Base-by-base conservation (phyloP, 2,888 invertebrate genomes). In the Noctua janthina region DNA sequence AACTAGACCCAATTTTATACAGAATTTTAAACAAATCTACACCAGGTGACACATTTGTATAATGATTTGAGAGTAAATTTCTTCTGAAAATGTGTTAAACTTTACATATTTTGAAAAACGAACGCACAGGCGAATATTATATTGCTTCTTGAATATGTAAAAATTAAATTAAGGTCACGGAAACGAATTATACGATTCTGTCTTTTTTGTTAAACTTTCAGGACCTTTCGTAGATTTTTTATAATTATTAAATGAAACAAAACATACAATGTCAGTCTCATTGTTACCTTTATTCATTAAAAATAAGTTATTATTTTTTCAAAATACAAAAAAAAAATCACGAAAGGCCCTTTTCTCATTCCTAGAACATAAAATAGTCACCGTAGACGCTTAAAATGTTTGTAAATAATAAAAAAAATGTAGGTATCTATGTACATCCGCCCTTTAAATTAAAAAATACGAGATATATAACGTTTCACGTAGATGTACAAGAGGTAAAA, bases 351-450 rank as follows among this genome's bases (percentile, higher is more conserved):
- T 71, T 73, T 83, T 85, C 82, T 87, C 78, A 87, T 80, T 84
- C 81, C 80, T 90, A 91, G 88, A 88, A 69, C 90, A 90, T 87
- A 89, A 88, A 87, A 86, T 92, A 93, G 90, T 87, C 78, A 89
- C 83, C 71, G 93, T 95, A 94, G 94, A 88, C 84, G 96, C 96
- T 95, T 95, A 93, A 93, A 92, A 93, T 94, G 93, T 94, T 94
- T 96, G 96, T 96, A 96, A 93, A 96, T 96, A 96, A 92, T 90
- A 94, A 93, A 91, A 93, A 91, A 91, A 83, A 90, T 87, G 95
- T 96, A 96, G 96, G 92, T 86, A 93, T 94, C 93, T 94, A 85
- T 95, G 94, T 95, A 94, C 94, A 92, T 95, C 96, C 96, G 95
- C 94, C 95, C 96, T 92, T 83, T 71, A 80, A 81, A 89, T 88